Percentiles rank a stretch among this genome's conserved stretches.
Evolutionary conservation across 2,113 vertebrate species (phyloP).

Genomic region (Melospiza melodia): DNA sequence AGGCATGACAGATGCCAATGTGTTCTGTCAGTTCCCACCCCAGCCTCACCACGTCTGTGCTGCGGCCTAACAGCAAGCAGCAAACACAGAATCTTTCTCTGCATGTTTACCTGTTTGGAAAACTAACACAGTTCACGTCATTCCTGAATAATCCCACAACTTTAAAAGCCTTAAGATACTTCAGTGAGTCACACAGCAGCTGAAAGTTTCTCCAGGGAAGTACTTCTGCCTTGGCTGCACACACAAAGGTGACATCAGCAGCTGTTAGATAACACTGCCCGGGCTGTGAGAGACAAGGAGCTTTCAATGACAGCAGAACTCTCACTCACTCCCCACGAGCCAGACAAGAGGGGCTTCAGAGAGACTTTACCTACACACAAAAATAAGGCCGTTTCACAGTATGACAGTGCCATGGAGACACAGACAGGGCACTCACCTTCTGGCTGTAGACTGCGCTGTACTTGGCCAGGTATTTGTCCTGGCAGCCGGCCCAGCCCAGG

Average conservation of each 20-base stretch:
- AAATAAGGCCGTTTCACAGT: neutral
- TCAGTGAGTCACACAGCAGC: neutral
- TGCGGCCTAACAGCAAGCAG: neutral
- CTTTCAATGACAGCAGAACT: neutral
- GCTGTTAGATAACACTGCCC: neutral
- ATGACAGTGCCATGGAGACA: neutral
- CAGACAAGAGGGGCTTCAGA: neutral
- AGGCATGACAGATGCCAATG: accelerated
- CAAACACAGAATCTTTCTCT: neutral
- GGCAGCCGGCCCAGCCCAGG: slow-evolving; percentile 94
- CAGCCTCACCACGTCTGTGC: neutral
- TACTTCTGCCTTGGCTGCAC: neutral
- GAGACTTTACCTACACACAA: accelerated
- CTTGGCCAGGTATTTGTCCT: slow-evolving; percentile 89
- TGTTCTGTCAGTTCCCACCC: neutral
- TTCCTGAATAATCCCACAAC: neutral
- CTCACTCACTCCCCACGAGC: neutral
- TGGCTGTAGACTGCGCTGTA: slow-evolving; percentile 92
- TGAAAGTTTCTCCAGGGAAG: neutral
- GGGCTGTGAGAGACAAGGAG: neutral
- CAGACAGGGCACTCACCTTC: slow-evolving; percentile 74
- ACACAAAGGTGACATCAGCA: neutral
- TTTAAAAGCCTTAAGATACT: neutral
- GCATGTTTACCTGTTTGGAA: neutral
- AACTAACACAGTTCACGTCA: neutral